phyloP scores from a whole-genome alignment of 1,140 invertebrate genomes.

The Atopsyche davidsoni region DNA sequence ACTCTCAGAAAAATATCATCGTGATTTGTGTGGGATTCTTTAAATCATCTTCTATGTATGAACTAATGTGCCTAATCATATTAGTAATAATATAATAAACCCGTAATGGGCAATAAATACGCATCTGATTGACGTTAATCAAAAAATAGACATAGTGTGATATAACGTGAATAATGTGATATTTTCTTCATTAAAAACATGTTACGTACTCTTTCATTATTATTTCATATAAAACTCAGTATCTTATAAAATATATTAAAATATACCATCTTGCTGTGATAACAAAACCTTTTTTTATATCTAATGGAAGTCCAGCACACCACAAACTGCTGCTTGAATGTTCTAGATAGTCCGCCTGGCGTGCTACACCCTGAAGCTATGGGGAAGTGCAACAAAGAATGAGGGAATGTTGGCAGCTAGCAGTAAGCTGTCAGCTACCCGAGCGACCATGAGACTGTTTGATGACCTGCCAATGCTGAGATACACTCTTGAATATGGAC shows the following conservation, averaged over 20 bases:
- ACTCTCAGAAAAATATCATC: no score
- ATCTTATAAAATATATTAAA: background rate
- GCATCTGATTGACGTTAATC: no score
- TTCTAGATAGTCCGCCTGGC: slow-evolving; percentile 56
- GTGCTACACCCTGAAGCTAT: slow-evolving; percentile 59
- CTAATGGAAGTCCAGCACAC: no score
- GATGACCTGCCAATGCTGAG: slow-evolving; percentile 69
- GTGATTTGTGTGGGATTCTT: no score
- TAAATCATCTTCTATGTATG: no score
- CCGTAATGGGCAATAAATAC: no score
- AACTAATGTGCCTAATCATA: no score
- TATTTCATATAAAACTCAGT: background rate
- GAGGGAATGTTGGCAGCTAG: slow-evolving; percentile 48
- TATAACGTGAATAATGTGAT: no score
- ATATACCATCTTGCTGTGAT: background rate
- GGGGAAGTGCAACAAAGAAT: slow-evolving; percentile 47
- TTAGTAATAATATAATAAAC: no score
- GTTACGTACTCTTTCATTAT: background rate
- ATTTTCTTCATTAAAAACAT: background rate
- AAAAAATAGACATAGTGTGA: no score
- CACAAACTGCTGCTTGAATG: no score
- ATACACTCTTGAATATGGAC: slow-evolving; percentile 56
- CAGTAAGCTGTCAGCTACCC: slow-evolving; percentile 58
- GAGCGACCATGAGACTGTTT: slow-evolving; percentile 64
- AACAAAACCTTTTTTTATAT: background rate